Evolutionary conservation across 1,140 invertebrate genomes (phyloP).

Genomic region (Micrasema longulum): DNA sequence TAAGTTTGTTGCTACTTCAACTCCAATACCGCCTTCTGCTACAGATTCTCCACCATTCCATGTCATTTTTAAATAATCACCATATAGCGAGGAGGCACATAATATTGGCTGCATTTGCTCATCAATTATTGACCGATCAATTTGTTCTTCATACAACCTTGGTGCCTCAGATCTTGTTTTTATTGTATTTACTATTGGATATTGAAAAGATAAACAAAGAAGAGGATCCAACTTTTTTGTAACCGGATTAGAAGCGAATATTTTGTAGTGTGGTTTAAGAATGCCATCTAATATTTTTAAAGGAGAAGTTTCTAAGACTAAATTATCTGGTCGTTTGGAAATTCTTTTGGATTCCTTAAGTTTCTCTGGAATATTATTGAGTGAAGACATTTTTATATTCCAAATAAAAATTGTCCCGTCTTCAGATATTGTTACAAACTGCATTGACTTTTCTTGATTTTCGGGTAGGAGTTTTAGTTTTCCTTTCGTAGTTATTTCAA

Average conservation of each 20-base stretch:
- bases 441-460: slow-evolving; percentile 66
- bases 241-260: slow-evolving; percentile 64
- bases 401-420: slow-evolving; percentile 79
- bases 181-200: slow-evolving; percentile 55
- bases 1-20: slow-evolving; percentile 65
- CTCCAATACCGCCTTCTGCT: slow-evolving; percentile 69
- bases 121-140: slow-evolving; percentile 60
- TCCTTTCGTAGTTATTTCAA: slow-evolving; percentile 71
- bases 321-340: slow-evolving; percentile 63
- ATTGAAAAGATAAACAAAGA: slow-evolving; percentile 62
- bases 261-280: slow-evolving; percentile 72
- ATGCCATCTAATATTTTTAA: slow-evolving; percentile 69
- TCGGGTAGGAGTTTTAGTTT: slow-evolving; percentile 63
- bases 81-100: slow-evolving; percentile 64
- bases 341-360: slow-evolving; percentile 33
- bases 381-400: slow-evolving; percentile 70
- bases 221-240: slow-evolving; percentile 60
- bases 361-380: slow-evolving; percentile 21
- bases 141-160: slow-evolving; percentile 60
- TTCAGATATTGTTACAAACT: slow-evolving; percentile 74
- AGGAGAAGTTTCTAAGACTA: slow-evolving; percentile 70
- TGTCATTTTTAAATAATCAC: slow-evolving; percentile 66
- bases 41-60: slow-evolving; percentile 75
- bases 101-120: slow-evolving; percentile 60
- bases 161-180: slow-evolving; percentile 56